phyloP scores from a whole-genome alignment of 2,888 invertebrate genomes.

The Macrophya annulata region DNA sequence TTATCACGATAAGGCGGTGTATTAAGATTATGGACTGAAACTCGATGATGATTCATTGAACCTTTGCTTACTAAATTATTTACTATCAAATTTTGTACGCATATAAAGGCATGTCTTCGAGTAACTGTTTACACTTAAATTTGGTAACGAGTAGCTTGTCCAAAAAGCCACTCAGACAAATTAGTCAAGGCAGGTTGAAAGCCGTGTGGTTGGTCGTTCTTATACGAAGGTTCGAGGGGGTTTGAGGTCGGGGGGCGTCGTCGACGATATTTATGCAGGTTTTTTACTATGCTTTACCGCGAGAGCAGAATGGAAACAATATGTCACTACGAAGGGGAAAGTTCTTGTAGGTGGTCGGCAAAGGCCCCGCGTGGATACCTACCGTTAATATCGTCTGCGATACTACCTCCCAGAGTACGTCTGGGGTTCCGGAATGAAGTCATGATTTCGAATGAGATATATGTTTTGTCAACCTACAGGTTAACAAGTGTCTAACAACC shows the following conservation, averaged over 20 bases:
- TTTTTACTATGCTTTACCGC: slow-evolving; percentile 76
- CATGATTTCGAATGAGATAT: slow-evolving; percentile 72
- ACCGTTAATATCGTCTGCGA: slow-evolving; percentile 51
- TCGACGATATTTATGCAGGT: slow-evolving; percentile 76
- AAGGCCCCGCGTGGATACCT: slow-evolving; percentile 40
- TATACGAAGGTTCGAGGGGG: slow-evolving; percentile 39
- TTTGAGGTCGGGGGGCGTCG: slow-evolving; percentile 42
- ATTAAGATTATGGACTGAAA: background rate
- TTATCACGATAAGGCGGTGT: background rate
- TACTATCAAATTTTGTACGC: background rate
- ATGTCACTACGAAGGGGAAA: slow-evolving; percentile 72
- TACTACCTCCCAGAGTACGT: slow-evolving; percentile 37
- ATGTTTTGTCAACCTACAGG: slow-evolving; percentile 19
- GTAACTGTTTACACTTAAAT: background rate
- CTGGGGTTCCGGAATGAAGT: slow-evolving; percentile 51
- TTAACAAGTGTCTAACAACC: background rate
- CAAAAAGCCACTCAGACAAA: slow-evolving; percentile 79
- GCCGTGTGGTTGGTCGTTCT: slow-evolving; percentile 59
- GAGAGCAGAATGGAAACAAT: slow-evolving; percentile 78
- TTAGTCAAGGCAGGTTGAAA: slow-evolving; percentile 69
- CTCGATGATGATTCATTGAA: background rate
- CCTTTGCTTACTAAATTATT: background rate
- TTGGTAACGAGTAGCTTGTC: slow-evolving; percentile 53
- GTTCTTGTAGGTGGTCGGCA: slow-evolving; percentile 73
- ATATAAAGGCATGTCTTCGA: background rate